These are phyloP conservation scores for Limnephilus marmoratus DNA, from an alignment of 2,888 invertebrate genomes.

Conservation along the genomic window DNA sequence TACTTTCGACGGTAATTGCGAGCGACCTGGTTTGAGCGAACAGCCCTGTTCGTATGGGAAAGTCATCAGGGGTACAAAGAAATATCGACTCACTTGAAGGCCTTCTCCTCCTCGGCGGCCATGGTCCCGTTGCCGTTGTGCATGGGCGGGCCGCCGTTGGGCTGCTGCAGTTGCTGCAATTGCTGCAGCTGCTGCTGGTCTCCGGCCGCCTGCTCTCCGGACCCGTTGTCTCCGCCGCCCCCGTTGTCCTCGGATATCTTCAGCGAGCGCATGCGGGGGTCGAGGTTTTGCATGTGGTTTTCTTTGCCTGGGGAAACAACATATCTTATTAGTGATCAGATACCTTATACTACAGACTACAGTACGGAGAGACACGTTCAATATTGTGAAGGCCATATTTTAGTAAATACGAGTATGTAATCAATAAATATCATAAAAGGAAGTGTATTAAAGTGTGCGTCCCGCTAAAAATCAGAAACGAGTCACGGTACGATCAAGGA, in stretches of 20 bases:
- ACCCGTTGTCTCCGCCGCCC: slow-evolving; percentile 71
- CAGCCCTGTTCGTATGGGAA: neutral
- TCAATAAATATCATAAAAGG: too few species aligned
- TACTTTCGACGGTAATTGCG: too few species aligned
- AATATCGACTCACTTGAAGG: slow-evolving; percentile 87
- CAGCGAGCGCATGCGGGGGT: slow-evolving; percentile 81
- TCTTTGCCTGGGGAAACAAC: slow-evolving; percentile 76
- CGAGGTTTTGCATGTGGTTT: slow-evolving; percentile 76
- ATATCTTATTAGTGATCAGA: neutral
- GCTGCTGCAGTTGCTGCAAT: slow-evolving; percentile 68
- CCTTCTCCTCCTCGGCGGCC: slow-evolving; percentile 88
- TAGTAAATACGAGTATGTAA: too few species aligned
- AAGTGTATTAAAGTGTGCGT: too few species aligned
- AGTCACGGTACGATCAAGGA: too few species aligned
- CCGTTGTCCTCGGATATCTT: slow-evolving; percentile 78
- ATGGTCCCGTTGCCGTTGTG: slow-evolving; percentile 77
- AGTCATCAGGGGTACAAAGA: neutral
- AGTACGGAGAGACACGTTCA: neutral
- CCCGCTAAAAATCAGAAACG: too few species aligned
- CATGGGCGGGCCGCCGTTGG: slow-evolving; percentile 71
- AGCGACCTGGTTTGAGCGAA: too few species aligned
- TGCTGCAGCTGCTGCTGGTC: slow-evolving; percentile 69
- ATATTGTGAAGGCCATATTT: too few species aligned
- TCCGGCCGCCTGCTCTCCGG: slow-evolving; percentile 73
- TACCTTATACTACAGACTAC: neutral